Conservation (phyloP, 2,888 invertebrate genomes). For the Andrena trimmerana region DNA sequence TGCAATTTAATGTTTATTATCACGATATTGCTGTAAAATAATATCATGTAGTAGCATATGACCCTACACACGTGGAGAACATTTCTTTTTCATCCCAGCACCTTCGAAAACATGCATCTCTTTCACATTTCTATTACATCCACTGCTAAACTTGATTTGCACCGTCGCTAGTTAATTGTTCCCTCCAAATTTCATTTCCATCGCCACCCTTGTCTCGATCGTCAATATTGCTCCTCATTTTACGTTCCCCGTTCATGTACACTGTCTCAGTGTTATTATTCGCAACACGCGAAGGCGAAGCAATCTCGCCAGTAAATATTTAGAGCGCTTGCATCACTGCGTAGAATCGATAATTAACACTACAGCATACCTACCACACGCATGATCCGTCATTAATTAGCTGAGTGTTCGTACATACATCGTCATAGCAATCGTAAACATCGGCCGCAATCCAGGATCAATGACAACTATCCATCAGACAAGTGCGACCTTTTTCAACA, state of each 20-base stretch:
- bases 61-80: not conserved
- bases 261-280: slow-evolving; percentile 22
- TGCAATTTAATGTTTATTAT: not conserved
- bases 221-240: slow-evolving; percentile 10
- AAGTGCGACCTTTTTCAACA: not conserved
- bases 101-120: slow-evolving; percentile 1
- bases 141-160: slow-evolving; percentile 12
- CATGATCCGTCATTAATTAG: slow-evolving; percentile 65
- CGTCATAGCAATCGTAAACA: slow-evolving; percentile 6
- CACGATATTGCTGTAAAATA: not conserved
- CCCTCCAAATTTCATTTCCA: not conserved
- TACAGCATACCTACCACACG: slow-evolving; percentile 54
- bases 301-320: slow-evolving; percentile 29
- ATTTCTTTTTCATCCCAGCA: not conserved
- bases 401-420: slow-evolving; percentile 40
- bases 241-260: slow-evolving; percentile 11
- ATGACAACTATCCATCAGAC: not conserved
- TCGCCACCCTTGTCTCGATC: not conserved
- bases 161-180: not conserved
- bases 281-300: slow-evolving; percentile 10
- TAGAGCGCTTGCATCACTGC: slow-evolving; percentile 39
- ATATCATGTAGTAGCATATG: not conserved
- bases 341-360: slow-evolving; percentile 43
- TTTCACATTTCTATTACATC: not conserved
- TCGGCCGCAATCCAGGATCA: not conserved